A percentile compares a stretch with the other conserved stretches of the same genome.
These are phyloP conservation scores for Glaucidium brasilianum DNA, from an alignment of 2,113 vertebrate genomes.

Conservation along the genomic window DNA sequence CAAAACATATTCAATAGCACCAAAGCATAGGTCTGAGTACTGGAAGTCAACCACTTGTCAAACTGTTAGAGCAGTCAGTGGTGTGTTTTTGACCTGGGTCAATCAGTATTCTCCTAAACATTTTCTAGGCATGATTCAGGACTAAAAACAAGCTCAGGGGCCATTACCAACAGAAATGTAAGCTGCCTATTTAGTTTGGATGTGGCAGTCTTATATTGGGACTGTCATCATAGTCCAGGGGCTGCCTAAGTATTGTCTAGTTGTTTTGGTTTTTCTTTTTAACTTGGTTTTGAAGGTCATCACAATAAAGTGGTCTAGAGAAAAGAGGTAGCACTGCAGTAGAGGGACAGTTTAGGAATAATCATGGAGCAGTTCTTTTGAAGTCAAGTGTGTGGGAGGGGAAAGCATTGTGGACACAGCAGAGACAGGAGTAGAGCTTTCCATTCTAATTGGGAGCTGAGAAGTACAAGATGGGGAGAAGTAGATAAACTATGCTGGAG, in stretches of 20 bases:
- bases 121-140: background rate
- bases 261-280: background rate
- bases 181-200: background rate
- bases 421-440: background rate
- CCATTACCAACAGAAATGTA: background rate
- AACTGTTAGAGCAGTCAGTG: background rate
- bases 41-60: background rate
- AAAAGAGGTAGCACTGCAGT: background rate
- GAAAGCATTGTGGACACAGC: background rate
- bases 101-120: background rate
- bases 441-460: background rate
- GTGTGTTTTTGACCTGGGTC: background rate
- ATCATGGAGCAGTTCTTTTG: background rate
- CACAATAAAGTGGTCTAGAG: background rate
- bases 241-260: background rate
- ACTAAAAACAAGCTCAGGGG: background rate
- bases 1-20: background rate
- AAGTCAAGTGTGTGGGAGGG: background rate
- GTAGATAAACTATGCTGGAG: background rate
- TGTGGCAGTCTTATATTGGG: background rate
- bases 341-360: background rate
- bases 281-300: background rate
- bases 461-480: background rate
- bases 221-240: background rate
- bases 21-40: background rate